These are phyloP conservation scores for Pseudopodoces humilis DNA, from an alignment of 2,113 vertebrate species.

Conservation along the genomic window DNA sequence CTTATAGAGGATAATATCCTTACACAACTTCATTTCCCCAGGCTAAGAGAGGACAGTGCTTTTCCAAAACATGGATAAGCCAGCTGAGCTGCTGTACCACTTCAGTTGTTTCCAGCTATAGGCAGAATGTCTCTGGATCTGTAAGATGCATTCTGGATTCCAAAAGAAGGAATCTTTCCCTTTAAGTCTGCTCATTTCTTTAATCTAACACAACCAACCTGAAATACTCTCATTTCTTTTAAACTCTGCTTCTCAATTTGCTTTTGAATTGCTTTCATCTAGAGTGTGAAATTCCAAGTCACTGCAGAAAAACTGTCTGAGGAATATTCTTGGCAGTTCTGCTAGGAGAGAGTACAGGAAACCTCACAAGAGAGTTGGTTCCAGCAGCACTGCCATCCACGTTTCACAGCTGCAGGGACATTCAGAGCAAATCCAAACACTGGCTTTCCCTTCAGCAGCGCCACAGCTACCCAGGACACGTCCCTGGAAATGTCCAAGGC, in stretches of 20 bases:
- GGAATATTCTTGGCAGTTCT: slow-evolving; percentile 41
- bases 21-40: neutral
- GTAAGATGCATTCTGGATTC: neutral
- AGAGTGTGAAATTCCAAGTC: slow-evolving; percentile 43
- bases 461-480: neutral
- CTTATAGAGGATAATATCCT: neutral
- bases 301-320: slow-evolving; percentile 4
- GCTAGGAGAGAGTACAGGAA: slow-evolving; percentile 43
- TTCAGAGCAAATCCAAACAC: neutral
- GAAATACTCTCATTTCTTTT: neutral
- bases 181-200: neutral
- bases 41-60: neutral
- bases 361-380: slow-evolving; percentile 14
- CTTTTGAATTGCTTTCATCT: slow-evolving; percentile 41
- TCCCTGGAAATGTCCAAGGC: neutral
- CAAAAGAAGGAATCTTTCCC: neutral
- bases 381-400: slow-evolving; percentile 48
- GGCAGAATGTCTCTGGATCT: neutral
- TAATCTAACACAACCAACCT: neutral
- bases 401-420: slow-evolving; percentile 20
- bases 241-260: neutral
- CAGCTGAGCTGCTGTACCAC: neutral
- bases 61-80: neutral
- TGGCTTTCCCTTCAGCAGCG: neutral
- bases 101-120: neutral